Evolutionary conservation across 2,888 invertebrate species (phyloP), one percentile per base, ranked within the genome.

Genomic region (Calameuta filiformis): DNA sequence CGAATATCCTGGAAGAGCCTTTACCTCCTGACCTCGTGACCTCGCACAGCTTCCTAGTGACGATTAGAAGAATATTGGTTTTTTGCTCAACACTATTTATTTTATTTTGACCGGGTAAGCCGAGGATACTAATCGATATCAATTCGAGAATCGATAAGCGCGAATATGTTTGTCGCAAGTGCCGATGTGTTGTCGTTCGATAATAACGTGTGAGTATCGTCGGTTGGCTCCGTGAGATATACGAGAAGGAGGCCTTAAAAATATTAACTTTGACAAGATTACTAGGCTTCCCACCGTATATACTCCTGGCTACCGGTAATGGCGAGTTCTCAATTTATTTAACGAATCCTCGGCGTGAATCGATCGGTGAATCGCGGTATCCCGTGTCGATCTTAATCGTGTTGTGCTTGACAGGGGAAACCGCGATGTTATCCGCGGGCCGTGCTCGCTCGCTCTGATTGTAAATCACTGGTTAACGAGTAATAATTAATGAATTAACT

Each of bases 31-130:
- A 56, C 56, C 56, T 56, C 23, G 56, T 56, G 56, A 56, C 56
- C 56, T 56, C 56, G 56, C 23, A 56, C 15, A 23, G 31, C 71
- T 71, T 71, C 71, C 12, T 34, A 71, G 71, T 71, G 71, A 33
- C 71, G 33, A 35, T 23, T 68, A 56, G 56, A 76, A 76, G 75
- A 76, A 81, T 80, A 80, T 83, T 81, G 80, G 76, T 84, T 84
- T 87, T 83, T 86, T 85, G 85, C 87, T 86, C 85, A 86, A 86
- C 79, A 80, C 85, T 86, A 87, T 87, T 87, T 87, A 86, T 86
- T 87, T 84, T 75, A 40, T 33, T 56, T 77, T 30, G 35, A 69
- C 75, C 69, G 69, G 23, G 77, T 35, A 71, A 31, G 31, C 71
- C 71, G 33, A 71, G 33, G 71, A 33, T 71, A 33, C 33, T 12